Conservation (phyloP, 2,888 invertebrate genomes). For the Melipona bicolor region DNA sequence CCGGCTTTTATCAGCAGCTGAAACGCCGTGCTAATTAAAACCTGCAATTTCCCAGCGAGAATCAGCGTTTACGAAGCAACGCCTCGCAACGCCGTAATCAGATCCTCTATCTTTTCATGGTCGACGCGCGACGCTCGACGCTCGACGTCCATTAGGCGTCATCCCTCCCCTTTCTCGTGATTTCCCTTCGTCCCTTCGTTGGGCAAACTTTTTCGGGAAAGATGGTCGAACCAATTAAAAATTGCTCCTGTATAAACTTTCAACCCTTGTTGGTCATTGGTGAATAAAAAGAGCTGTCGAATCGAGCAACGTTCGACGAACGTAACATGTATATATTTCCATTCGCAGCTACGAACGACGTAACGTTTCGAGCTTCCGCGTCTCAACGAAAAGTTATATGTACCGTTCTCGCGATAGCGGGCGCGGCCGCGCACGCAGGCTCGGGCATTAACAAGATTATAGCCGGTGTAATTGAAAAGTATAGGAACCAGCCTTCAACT, state of each 20-base stretch:
- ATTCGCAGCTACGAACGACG: not conserved
- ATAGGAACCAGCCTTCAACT: constrained; percentile 40
- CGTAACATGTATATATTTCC: not conserved
- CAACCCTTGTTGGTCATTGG: not conserved
- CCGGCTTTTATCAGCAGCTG: constrained; percentile 17
- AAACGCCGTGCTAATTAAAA: constrained; percentile 58
- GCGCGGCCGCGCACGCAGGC: constrained; percentile 3
- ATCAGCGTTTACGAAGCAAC: constrained; percentile 39
- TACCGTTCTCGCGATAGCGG: constrained; percentile 16
- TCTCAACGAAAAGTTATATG: constrained; percentile 38
- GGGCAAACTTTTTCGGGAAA: not conserved
- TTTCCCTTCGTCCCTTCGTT: not conserved
- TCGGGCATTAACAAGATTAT: constrained; percentile 36
- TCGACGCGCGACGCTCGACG: constrained; percentile 16
- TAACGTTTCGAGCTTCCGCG: constrained; percentile 30
- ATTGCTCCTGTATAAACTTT: not conserved
- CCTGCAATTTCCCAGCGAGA: constrained; percentile 38
- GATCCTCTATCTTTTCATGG: constrained; percentile 30
- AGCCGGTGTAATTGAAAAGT: constrained; percentile 55
- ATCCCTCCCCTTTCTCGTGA: not conserved
- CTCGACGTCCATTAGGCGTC: not conserved
- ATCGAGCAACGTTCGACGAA: not conserved
- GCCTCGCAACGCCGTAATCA: constrained; percentile 44
- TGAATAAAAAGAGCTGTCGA: not conserved
- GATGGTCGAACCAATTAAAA: not conserved